Percentiles rank a stretch among this genome's conserved stretches.
These are phyloP conservation scores for Himalopsyche tibetana DNA, from an alignment of 2,888 invertebrate genomes.

Conservation along the genomic window DNA sequence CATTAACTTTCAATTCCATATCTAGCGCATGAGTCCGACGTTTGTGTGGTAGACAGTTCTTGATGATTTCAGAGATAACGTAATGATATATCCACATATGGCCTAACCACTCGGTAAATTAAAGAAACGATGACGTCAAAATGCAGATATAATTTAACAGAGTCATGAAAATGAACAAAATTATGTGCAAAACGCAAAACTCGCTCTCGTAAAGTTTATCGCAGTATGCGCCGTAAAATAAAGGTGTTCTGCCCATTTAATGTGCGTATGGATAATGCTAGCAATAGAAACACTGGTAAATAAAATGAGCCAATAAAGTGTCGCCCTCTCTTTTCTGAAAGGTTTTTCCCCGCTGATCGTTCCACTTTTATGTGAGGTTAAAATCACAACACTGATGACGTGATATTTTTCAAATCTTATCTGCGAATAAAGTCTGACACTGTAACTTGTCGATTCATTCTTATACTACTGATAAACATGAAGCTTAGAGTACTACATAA, in stretches of 20 bases:
- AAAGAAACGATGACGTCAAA: not conserved
- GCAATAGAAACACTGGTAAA: slow-evolving; percentile 34
- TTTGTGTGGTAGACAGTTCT: too few relatives aligned
- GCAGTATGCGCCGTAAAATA: not conserved
- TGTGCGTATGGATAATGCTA: slow-evolving; percentile 14
- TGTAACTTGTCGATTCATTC: not conserved
- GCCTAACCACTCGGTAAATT: not conserved
- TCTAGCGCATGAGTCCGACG: too few relatives aligned
- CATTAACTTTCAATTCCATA: too few relatives aligned
- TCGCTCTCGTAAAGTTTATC: slow-evolving; percentile 5
- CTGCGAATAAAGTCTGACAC: not conserved
- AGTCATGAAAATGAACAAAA: not conserved
- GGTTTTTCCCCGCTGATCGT: slow-evolving; percentile 14
- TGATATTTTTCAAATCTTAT: slow-evolving; percentile 21
- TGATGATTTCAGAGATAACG: too few relatives aligned
- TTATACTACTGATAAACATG: too few relatives aligned
- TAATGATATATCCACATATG: not conserved
- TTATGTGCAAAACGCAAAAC: slow-evolving; percentile 30
- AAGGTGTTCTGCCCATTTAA: slow-evolving; percentile 5
- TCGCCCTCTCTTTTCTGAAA: slow-evolving; percentile 17
- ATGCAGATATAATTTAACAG: not conserved
- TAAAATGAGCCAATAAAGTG: slow-evolving; percentile 18
- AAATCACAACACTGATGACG: slow-evolving; percentile 30
- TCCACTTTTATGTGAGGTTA: slow-evolving; percentile 26
- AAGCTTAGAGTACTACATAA: too few relatives aligned